Evolutionary conservation across 2,113 vertebrate species (phyloP).

Genomic region (Leptosomus discolor): DNA sequence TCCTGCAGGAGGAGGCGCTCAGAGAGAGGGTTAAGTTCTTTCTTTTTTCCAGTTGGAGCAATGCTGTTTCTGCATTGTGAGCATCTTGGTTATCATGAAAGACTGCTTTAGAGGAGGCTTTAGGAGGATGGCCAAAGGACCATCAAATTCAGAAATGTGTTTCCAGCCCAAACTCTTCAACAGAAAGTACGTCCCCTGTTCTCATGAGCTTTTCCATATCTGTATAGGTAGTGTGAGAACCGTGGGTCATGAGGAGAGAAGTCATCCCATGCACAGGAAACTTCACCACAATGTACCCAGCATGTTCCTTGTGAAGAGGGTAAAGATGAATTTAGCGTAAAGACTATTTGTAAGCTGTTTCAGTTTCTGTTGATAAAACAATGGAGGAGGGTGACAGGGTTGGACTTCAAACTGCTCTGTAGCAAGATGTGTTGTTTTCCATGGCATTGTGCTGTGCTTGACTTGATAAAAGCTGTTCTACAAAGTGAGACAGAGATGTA

Average conservation of each 20-base stretch:
- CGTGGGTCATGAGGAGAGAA: background rate
- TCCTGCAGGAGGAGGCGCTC: background rate
- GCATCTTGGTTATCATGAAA: background rate
- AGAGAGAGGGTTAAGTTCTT: background rate
- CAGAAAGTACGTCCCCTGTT: background rate
- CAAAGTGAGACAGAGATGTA: background rate
- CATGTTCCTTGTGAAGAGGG: background rate
- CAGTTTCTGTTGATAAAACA: background rate
- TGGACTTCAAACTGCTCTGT: background rate
- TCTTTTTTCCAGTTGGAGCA: background rate
- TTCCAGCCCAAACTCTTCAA: background rate
- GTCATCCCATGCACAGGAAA: background rate
- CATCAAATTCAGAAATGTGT: background rate
- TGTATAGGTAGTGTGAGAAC: background rate
- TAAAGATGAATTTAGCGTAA: background rate
- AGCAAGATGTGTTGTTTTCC: background rate
- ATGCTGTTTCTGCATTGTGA: background rate
- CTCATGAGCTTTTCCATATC: background rate
- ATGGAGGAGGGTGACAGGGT: fast-evolving
- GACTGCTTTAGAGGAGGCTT: background rate
- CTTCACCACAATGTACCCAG: background rate
- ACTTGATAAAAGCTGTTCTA: background rate
- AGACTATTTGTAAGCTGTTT: background rate
- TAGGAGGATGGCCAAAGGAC: background rate
- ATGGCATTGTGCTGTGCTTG: background rate